Conservation (phyloP, 2,888 invertebrate genomes). For the Tetragonula carbonaria region DNA sequence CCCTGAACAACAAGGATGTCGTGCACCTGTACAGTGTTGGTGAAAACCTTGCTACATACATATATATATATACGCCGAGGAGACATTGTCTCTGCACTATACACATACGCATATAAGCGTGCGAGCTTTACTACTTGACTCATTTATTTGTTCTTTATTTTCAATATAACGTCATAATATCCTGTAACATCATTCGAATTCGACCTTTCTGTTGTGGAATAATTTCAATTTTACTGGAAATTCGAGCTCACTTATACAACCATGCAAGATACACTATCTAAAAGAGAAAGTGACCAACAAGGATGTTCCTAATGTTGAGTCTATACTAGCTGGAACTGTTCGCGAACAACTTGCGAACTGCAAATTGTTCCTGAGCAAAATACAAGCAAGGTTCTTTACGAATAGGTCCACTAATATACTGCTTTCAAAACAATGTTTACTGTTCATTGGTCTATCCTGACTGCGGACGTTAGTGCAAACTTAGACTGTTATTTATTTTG, state of each 20-base stretch:
- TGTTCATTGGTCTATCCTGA: not conserved
- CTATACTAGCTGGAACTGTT: not conserved
- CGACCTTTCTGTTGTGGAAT: constrained; percentile 16
- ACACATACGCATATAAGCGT: not conserved
- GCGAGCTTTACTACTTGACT: not conserved
- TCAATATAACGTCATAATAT: not conserved
- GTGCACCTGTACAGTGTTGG: constrained; percentile 61
- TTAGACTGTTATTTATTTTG: not conserved
- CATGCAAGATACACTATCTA: constrained; percentile 9
- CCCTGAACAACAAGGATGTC: constrained; percentile 60
- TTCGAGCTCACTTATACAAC: not conserved
- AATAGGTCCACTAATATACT: not conserved
- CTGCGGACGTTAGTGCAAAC: not conserved
- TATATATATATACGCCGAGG: constrained; percentile 1
- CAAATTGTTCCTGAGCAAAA: not conserved
- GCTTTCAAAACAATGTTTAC: not conserved
- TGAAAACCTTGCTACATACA: constrained; percentile 51
- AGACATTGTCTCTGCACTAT: constrained; percentile 6
- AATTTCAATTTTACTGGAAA: constrained; percentile 25
- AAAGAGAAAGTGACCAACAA: constrained; percentile 22
- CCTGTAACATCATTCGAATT: constrained; percentile 14
- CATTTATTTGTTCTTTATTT: not conserved
- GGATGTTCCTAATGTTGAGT: not conserved
- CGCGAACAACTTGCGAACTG: not conserved
- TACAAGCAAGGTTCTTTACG: not conserved